A percentile compares a stretch with the other conserved stretches of the same genome.
Conservation (phyloP, 2,113 vertebrate species). For the Hippopotamus amphibius region DNA sequence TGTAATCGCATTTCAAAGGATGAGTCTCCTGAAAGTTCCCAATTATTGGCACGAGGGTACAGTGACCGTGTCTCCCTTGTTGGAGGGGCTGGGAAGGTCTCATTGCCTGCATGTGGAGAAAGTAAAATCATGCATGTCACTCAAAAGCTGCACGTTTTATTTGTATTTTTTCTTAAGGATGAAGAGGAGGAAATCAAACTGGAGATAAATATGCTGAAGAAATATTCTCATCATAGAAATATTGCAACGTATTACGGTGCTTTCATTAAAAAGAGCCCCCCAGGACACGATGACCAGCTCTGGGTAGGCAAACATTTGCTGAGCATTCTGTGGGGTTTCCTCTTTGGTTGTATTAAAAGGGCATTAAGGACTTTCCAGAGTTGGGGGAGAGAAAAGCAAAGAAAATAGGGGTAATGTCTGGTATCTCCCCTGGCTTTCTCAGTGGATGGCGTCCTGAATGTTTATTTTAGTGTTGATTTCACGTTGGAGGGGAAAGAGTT, state of each 20-base stretch:
- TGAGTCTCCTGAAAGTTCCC: neutral
- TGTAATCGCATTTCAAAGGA: neutral
- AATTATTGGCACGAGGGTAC: neutral
- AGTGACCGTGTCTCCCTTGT: neutral
- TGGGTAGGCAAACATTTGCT: constrained; percentile 91
- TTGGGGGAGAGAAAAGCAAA: neutral
- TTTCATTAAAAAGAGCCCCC: constrained; percentile 99
- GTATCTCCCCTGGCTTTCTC: neutral
- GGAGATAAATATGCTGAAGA: constrained; percentile 99
- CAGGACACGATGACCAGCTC: constrained; percentile 98
- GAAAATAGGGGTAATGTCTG: neutral
- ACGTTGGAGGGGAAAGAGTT: neutral
- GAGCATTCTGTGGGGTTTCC: neutral
- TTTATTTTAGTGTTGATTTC: constrained; percentile 25
- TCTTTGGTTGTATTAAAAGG: neutral
- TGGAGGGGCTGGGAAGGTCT: neutral
- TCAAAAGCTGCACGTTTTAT: neutral
- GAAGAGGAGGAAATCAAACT: constrained; percentile 99
- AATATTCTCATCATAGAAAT: constrained; percentile 99
- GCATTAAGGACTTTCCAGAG: neutral
- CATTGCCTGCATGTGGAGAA: neutral
- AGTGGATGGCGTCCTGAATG: neutral
- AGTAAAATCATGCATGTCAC: neutral
- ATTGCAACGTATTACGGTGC: constrained; percentile 99
- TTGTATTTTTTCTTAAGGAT: constrained; percentile 87